Evolutionary conservation across 2,113 vertebrate genomes (phyloP), one percentile per base, ranked within the genome.

Genomic region (Pseudorectes ferrugineus): DNA sequence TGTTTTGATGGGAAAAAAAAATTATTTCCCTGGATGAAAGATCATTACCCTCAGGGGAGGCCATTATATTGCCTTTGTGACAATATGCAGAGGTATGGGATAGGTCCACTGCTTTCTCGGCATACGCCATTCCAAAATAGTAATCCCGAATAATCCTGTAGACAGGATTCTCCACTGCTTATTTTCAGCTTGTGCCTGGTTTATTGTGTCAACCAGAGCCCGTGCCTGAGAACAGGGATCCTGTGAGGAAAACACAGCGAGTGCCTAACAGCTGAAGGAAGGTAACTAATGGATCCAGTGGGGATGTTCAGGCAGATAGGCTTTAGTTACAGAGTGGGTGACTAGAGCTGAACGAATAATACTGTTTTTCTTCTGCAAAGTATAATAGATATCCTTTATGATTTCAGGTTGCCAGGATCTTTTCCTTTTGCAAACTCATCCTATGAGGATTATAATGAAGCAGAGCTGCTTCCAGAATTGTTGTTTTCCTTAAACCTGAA

Each of bases 401-500:
- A 74, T 85, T 92, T 85, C n/a, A 33, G 76, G 55, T 88, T 93
- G 43, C 76, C 67, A 40, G 55, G 33, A 71, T 82, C 25, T 80
- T 94, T 70, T 31, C 59, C 43, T 83, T 86, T 74, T 74, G 36
- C 94, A 85, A 81, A 80, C 63, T 79, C 59, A 42, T 73, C 79
- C 67, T 94, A 3, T 63, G 85, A 88, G 82, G 62, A 77, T 88
- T 93, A 59, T 61, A 93, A 92, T 11, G 75, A 95, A 88, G 65
- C 45, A 88, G 82, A 93, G 45, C 65, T 95, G 61, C 57, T 86
- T 92, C 63, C 43, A 22, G 25, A 72, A 25, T 76, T 92, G 5
- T 51, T 86, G 59, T 86, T 88, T 94, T 92, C 51, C 49, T 72
- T 78, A 94, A 87, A 92, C 45, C 49, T 86, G 63, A 83, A 86